Percentiles rank a stretch among this genome's conserved stretches.
Evolutionary conservation across 2,113 vertebrate genomes (phyloP).

Genomic region (Euleptes europaea): DNA sequence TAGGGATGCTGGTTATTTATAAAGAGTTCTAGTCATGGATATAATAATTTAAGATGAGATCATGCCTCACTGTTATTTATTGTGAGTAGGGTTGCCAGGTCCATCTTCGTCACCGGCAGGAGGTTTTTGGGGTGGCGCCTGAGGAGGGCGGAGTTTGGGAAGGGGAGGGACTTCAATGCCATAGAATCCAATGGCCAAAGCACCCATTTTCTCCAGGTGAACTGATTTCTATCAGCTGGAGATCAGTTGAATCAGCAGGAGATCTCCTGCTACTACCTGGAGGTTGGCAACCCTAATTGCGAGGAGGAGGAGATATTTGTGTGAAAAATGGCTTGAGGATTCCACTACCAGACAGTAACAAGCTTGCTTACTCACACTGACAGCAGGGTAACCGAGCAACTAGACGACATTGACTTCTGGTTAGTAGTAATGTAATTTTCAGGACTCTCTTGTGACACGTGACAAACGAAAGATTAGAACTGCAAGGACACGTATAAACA

Average conservation of each 20-base stretch:
- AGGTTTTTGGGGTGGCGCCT: no score
- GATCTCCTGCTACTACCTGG: no score
- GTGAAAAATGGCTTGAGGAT: neutral
- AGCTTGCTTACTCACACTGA: constrained; percentile 22
- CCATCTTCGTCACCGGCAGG: no score
- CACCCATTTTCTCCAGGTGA: no score
- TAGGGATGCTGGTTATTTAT: neutral
- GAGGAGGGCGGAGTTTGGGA: no score
- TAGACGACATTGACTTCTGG: constrained; percentile 38
- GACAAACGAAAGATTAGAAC: neutral
- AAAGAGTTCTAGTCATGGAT: neutral
- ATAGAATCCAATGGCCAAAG: no score
- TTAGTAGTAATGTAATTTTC: neutral
- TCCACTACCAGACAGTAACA: accelerated
- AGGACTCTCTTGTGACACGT: constrained; percentile 22
- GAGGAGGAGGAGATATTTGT: neutral
- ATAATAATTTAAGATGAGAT: neutral
- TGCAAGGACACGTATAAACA: neutral
- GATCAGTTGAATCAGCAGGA: no score
- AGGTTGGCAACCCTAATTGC: no score
- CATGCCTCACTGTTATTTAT: neutral
- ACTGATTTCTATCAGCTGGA: no score
- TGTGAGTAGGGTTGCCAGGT: no score
- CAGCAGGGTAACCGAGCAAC: constrained; percentile 48
- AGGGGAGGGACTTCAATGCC: no score